These are phyloP conservation scores for Hyposmocoma kahamanoa DNA, from an alignment of 1,140 invertebrate species.

Conservation along the genomic window DNA sequence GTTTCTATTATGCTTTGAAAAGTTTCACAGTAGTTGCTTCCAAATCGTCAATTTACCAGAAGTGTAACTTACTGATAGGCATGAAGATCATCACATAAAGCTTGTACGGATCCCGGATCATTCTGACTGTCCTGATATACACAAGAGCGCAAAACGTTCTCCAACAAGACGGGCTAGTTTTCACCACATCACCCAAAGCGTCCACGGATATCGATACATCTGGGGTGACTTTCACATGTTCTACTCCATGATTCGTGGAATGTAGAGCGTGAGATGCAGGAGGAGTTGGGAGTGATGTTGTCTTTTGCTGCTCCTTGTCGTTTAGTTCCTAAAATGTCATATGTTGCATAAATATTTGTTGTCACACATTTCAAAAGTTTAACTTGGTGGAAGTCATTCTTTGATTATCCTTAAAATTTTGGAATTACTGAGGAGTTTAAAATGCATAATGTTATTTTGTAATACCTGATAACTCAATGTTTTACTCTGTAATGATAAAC, in stretches of 20 bases:
- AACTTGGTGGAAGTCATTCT: no score
- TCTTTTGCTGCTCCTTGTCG: conserved; percentile 74
- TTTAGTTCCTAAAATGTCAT: conserved; percentile 77
- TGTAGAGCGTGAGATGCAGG: conserved; percentile 62
- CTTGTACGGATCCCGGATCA: conserved; percentile 76
- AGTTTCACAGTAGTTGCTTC: background rate
- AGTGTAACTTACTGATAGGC: conserved; percentile 72
- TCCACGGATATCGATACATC: conserved; percentile 51
- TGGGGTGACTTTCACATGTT: conserved; percentile 66
- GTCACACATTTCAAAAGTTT: no score
- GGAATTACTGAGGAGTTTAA: no score
- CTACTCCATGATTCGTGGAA: conserved; percentile 65
- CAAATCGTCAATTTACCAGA: background rate
- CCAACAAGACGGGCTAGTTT: conserved; percentile 54
- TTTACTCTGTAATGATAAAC: conserved; percentile 81
- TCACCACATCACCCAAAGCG: conserved; percentile 49
- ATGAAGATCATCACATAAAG: conserved; percentile 76
- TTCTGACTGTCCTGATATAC: conserved; percentile 70
- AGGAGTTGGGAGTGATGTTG: conserved; percentile 48
- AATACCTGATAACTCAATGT: conserved; percentile 81
- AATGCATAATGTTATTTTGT: no score
- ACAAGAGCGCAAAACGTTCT: conserved; percentile 70
- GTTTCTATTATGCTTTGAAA: background rate
- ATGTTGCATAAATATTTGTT: no score
- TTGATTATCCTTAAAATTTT: no score